Evolutionary conservation across 92 coral and sea anemone genomes (phyloP).

Genomic region (Phenganax subtilis): DNA sequence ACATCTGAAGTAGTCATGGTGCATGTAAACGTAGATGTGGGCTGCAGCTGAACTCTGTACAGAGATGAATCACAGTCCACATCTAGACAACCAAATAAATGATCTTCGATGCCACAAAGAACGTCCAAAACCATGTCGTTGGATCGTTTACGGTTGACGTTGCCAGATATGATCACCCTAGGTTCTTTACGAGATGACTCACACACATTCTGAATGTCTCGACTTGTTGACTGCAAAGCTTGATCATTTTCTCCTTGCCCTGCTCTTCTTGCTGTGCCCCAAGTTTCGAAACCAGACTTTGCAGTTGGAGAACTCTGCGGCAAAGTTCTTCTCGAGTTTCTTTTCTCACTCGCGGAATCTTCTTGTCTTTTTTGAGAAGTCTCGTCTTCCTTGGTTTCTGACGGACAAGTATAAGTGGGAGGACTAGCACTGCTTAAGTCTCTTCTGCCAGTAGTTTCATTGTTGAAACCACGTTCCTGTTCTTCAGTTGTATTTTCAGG

Average conservation of each 20-base stretch:
- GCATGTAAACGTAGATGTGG: slow-evolving; percentile 24
- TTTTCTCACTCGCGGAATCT: not conserved
- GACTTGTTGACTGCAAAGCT: not conserved
- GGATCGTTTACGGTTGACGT: slow-evolving; percentile 23
- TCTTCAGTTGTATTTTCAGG: not conserved
- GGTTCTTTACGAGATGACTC: not conserved
- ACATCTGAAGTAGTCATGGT: slow-evolving; percentile 12
- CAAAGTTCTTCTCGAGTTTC: not conserved
- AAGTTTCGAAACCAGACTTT: too few species aligned
- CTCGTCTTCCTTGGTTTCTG: slow-evolving; percentile 17
- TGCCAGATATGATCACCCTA: not conserved
- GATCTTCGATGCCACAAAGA: slow-evolving; percentile 38
- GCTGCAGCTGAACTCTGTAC: not conserved
- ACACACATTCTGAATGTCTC: not conserved
- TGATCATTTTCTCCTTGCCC: not conserved
- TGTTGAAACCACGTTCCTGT: not conserved
- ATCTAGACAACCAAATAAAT: slow-evolving; percentile 25
- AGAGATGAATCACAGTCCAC: not conserved
- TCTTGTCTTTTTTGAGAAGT: slow-evolving; percentile 15
- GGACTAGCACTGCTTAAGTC: not conserved
- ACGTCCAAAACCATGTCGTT: slow-evolving; percentile 22
- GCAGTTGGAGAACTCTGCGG: not conserved
- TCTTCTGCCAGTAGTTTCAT: not conserved
- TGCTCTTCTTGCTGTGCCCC: not conserved
- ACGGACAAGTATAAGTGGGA: not conserved